Conservation (phyloP, 2,797 vertebrate genomes). For the Pagetopsis macropterus region DNA sequence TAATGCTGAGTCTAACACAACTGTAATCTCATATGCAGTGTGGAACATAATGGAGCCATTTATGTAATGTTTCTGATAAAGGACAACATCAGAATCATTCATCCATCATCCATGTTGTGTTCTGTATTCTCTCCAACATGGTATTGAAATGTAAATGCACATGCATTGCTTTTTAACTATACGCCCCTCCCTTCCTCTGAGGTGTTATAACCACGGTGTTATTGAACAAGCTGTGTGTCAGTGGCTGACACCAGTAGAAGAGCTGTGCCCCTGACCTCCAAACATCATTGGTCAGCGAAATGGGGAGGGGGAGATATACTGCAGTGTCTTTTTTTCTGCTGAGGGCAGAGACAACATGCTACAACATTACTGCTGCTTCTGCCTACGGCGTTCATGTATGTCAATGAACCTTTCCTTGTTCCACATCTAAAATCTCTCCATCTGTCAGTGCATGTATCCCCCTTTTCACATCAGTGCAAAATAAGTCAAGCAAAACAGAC, state of each 20-base stretch:
- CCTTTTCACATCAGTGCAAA: slow-evolving; percentile 3
- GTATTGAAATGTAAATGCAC: slow-evolving; percentile 9
- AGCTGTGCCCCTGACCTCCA: slow-evolving; percentile 72
- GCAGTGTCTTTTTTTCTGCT: slow-evolving; percentile 67
- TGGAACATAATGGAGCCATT: slow-evolving; percentile 25
- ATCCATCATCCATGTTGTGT: neutral
- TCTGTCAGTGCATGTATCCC: slow-evolving; percentile 5
- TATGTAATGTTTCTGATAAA: neutral
- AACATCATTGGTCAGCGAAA: slow-evolving; percentile 78
- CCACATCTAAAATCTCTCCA: slow-evolving; percentile 17
- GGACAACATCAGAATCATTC: neutral
- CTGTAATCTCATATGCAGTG: neutral
- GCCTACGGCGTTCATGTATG: slow-evolving; percentile 26
- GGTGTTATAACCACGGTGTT: slow-evolving; percentile 31
- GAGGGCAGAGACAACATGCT: slow-evolving; percentile 63
- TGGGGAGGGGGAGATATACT: slow-evolving; percentile 65
- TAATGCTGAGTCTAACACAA: neutral
- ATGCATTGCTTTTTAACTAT: neutral
- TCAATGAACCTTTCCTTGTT: neutral
- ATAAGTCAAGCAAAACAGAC: slow-evolving; percentile 1
- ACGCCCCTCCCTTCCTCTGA: slow-evolving; percentile 10
- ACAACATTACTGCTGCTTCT: slow-evolving; percentile 32
- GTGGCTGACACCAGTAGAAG: slow-evolving; percentile 44
- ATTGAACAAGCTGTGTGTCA: slow-evolving; percentile 39
- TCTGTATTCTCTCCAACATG: slow-evolving; percentile 9